Base-by-base conservation (phyloP, 2,888 invertebrate genomes). In the Laothoe populi region DNA sequence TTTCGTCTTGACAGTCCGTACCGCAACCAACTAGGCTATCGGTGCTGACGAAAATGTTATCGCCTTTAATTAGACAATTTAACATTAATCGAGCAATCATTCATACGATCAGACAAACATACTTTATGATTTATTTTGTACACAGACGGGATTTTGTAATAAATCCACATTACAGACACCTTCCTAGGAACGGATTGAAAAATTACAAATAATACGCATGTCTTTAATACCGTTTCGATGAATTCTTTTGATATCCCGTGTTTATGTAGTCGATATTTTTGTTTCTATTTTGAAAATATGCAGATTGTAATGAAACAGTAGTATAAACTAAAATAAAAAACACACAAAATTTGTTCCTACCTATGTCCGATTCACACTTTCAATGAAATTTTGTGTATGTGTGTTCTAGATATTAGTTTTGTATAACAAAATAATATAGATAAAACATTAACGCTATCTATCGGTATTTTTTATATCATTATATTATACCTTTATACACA, bases 211-310 rank as follows among this genome's bases (percentile, higher is more conserved):
- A 40, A 24, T 23, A 13, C 11, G 59, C 45, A 60, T 35, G 44
- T 38, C 45, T 57, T 61, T 57, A 57, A 61, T 46, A 57, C 31
- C 13, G 11, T 61, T 61, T 23, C 61, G 57, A 46, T 61, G 57
- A 61, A 61, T 57, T 46, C 61, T 44, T 61, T 61, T 61, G 61
- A 61, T 57, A 19, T 53, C 1, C 13, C 19, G 53, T 61, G 31
- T 53, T 53, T 53, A 19, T 31, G 11, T 16, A 8, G 11, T 46
- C 10, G 13, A 53, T 53, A 35, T 35, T 53, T 24, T 23, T 5
- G 3, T 44, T n/a, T 7, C n/a, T n/a, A n/a, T 48, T 38, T 38
- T 11, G 35, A 53, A 31, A 53, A 53, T 35, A 53, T 13, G 31
- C 53, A 53, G 53, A 19, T 35, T 35, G 5, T 31, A 8, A 19